phyloP scores from a whole-genome alignment of 2,113 vertebrate genomes.

The Phocoena sinus region DNA sequence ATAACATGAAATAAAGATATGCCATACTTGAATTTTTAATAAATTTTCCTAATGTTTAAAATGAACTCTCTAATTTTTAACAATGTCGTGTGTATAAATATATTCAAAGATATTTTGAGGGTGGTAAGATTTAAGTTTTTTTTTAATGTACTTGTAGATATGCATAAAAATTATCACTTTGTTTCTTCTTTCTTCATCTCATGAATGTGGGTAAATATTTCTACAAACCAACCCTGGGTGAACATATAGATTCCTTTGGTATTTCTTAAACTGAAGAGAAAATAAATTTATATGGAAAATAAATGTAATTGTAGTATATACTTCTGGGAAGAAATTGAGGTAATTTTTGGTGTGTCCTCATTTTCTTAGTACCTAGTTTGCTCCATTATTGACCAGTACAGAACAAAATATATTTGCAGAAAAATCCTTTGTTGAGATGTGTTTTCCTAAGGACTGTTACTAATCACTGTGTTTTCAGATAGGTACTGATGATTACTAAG shows the following conservation, averaged over 20 bases:
- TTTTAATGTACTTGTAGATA: conserved; percentile 73
- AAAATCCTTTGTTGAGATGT: background rate
- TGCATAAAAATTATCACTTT: conserved; percentile 73
- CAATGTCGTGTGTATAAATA: background rate
- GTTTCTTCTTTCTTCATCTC: conserved; percentile 84
- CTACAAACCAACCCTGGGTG: conserved; percentile 85
- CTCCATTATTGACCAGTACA: background rate
- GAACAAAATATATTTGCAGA: conserved; percentile 17
- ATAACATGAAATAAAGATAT: background rate
- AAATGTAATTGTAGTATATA: conserved; percentile 71
- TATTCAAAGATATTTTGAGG: conserved; percentile 21
- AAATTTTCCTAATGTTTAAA: conserved; percentile 35
- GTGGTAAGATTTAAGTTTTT: conserved; percentile 69
- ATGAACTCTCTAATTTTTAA: conserved; percentile 32
- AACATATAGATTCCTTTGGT: conserved; percentile 92
- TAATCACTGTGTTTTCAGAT: background rate
- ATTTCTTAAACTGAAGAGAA: conserved; percentile 78
- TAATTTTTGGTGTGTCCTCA: background rate
- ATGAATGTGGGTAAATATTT: conserved; percentile 89
- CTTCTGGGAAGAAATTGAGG: conserved; percentile 40
- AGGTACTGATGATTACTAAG: background rate
- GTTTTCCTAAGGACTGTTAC: background rate
- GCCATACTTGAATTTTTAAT: background rate
- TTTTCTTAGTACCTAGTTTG: background rate
- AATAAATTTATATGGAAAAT: background rate